Percentiles rank a stretch among this genome's conserved stretches.
phyloP scores from a whole-genome alignment of 1,140 invertebrate species.

The Drosophila pseudoobscura region DNA sequence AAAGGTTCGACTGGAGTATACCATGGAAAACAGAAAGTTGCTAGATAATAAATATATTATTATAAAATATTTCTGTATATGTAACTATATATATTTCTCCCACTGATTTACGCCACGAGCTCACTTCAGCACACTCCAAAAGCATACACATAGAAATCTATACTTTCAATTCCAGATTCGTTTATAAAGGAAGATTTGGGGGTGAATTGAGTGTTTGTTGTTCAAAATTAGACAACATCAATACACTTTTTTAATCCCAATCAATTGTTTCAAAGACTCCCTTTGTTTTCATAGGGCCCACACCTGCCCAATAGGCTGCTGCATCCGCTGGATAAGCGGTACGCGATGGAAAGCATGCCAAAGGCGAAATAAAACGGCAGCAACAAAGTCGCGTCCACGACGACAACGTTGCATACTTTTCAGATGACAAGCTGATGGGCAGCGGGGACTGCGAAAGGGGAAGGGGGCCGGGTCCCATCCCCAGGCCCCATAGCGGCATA shows the following conservation, averaged over 20 bases:
- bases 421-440: conserved; percentile 62
- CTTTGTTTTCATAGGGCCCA: too few species aligned
- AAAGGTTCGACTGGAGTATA: conserved; percentile 4
- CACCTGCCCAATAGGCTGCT: conserved; percentile 18
- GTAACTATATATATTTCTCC: too few species aligned
- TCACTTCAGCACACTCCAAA: too few species aligned
- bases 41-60: background rate
- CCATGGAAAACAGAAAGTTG: background rate
- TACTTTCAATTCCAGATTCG: too few species aligned
- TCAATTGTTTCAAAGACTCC: too few species aligned
- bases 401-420: conserved; percentile 76
- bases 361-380: conserved; percentile 76
- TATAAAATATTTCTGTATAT: too few species aligned
- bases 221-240: too few species aligned
- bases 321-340: conserved; percentile 14
- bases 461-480: background rate
- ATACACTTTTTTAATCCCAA: too few species aligned
- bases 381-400: conserved; percentile 68
- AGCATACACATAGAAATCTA: too few species aligned
- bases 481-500: background rate
- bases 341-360: conserved; percentile 44
- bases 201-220: too few species aligned
- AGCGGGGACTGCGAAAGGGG: background rate
- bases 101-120: too few species aligned
- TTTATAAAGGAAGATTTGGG: too few species aligned